phyloP scores from a whole-genome alignment of 2,888 invertebrate genomes.

The Plebejus argus region DNA sequence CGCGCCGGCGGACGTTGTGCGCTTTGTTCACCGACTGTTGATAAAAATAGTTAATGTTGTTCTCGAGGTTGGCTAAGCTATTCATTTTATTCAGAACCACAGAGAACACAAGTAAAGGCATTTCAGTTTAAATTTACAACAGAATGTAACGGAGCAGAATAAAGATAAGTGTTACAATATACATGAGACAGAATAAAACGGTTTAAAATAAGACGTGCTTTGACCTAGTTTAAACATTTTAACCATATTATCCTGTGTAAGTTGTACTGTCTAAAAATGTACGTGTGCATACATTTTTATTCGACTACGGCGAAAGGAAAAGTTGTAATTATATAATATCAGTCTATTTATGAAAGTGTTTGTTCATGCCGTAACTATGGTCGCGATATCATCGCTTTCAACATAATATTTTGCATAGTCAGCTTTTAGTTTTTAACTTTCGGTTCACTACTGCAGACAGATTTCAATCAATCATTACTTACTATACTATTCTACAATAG shows the following conservation, averaged over 20 bases:
- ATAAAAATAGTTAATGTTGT: slow-evolving; percentile 10
- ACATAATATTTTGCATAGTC: no score
- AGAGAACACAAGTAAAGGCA: slow-evolving; percentile 1
- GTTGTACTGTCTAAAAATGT: not conserved
- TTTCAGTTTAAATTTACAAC: not conserved
- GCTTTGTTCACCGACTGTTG: not conserved
- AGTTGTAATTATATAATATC: no score
- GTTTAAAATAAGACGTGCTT: not conserved
- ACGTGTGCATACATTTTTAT: no score
- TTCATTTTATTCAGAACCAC: not conserved
- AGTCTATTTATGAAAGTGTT: no score
- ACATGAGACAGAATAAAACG: not conserved
- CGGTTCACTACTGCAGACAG: no score
- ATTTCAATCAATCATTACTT: no score
- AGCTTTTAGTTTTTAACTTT: no score
- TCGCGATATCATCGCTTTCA: no score
- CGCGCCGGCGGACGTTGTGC: slow-evolving; percentile 2
- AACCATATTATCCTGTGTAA: no score
- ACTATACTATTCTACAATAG: no score
- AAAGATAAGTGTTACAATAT: not conserved
- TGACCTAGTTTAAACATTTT: not conserved
- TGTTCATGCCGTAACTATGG: no score
- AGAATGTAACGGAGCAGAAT: not conserved
- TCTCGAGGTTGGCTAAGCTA: not conserved
- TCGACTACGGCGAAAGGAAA: no score